Percentiles rank a stretch among this genome's conserved stretches.
phyloP scores from a whole-genome alignment of 1,140 invertebrate species.

The Laupala kohalensis region DNA sequence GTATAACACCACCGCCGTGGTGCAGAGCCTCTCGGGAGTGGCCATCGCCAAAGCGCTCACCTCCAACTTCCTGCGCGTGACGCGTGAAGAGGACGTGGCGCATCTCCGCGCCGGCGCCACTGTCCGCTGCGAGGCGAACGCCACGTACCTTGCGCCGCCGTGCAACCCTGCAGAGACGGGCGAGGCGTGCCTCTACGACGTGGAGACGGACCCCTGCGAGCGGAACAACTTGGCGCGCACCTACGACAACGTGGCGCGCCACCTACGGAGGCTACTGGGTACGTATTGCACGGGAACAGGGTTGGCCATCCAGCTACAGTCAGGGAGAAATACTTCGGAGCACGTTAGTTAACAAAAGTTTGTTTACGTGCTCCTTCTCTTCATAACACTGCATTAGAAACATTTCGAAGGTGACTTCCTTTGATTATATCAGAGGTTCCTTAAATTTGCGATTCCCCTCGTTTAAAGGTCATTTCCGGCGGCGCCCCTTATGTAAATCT shows the following conservation, averaged over 20 bases:
- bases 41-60: neutral
- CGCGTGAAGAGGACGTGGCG: neutral
- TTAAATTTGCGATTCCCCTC: too few relatives aligned
- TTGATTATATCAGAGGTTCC: too few relatives aligned
- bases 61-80: neutral
- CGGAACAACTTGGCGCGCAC: conserved; percentile 38
- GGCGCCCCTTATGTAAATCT: too few relatives aligned
- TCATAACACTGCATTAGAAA: too few relatives aligned
- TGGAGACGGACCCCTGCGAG: conserved; percentile 52
- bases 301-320: too few relatives aligned
- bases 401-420: too few relatives aligned
- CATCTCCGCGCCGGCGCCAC: neutral
- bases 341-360: too few relatives aligned
- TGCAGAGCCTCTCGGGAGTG: conserved; percentile 1
- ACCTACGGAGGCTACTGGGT: conserved; percentile 26
- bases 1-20: conserved; percentile 1
- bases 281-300: too few relatives aligned
- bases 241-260: conserved; percentile 28
- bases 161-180: neutral
- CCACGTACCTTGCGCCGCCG: neutral
- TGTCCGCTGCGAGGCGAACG: neutral
- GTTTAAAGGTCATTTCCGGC: too few relatives aligned
- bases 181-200: conserved; percentile 47
- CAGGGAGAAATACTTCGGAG: too few relatives aligned
- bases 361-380: too few relatives aligned